These are phyloP conservation scores for Phylloscopus trochilus DNA, from an alignment of 2,113 vertebrate species.

Conservation along the genomic window DNA sequence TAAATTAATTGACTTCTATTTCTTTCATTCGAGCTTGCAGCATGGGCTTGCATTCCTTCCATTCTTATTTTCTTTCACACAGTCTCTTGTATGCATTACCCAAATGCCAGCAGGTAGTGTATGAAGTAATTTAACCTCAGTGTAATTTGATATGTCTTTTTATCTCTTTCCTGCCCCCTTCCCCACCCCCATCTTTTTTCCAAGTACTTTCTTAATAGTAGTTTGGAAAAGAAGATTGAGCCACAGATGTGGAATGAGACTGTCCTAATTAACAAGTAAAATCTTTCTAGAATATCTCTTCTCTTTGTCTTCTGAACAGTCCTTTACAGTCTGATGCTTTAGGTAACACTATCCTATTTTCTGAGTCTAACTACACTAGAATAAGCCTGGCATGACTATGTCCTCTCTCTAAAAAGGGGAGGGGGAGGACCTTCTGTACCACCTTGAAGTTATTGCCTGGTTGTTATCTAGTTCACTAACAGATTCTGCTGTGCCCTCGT, in stretches of 20 bases:
- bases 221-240: neutral
- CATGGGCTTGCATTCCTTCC: neutral
- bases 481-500: neutral
- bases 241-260: neutral
- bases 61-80: neutral
- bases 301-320: neutral
- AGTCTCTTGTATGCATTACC: neutral
- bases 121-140: neutral
- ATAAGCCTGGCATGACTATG: neutral
- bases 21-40: neutral
- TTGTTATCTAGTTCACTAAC: neutral
- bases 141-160: neutral
- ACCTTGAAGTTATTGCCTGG: neutral
- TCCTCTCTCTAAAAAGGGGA: neutral
- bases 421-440: neutral
- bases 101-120: neutral
- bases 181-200: neutral
- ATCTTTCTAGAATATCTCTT: neutral
- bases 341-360: neutral
- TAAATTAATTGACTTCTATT: neutral
- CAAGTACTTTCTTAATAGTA: neutral
- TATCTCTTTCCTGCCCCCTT: neutral
- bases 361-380: neutral
- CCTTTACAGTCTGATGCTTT: neutral
- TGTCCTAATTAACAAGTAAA: neutral